Conservation (phyloP, 2,888 invertebrate species). For the Lithophane socia region DNA sequence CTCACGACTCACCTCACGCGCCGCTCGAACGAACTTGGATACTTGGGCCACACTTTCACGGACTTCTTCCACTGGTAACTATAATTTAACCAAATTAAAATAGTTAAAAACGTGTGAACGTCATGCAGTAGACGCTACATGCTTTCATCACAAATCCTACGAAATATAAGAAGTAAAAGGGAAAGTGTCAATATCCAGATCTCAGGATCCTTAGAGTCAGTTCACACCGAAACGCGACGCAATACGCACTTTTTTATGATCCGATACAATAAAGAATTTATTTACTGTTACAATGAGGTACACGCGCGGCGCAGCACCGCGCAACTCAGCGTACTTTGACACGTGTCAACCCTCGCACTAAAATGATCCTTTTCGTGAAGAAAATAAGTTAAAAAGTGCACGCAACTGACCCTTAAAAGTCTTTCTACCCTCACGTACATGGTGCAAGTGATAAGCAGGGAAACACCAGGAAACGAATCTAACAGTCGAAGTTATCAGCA, state of each 20-base stretch:
- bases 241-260: too few relatives aligned
- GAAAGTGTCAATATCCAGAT: background rate
- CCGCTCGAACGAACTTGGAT: conserved; percentile 83
- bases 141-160: background rate
- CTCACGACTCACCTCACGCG: conserved; percentile 84
- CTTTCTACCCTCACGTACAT: background rate
- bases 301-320: too few relatives aligned
- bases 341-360: too few relatives aligned
- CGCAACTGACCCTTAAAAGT: background rate
- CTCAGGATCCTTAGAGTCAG: background rate
- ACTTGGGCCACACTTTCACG: conserved; percentile 87
- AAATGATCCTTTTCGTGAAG: too few relatives aligned
- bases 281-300: too few relatives aligned
- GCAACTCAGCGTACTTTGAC: too few relatives aligned
- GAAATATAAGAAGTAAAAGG: background rate
- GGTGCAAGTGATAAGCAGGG: background rate
- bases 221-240: too few relatives aligned
- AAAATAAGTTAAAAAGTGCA: too few relatives aligned
- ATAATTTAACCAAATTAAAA: conserved; percentile 10
- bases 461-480: background rate
- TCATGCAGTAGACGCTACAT: background rate
- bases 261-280: too few relatives aligned
- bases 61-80: conserved; percentile 83
- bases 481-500: background rate
- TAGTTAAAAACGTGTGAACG: background rate